Evolutionary conservation across 2,888 invertebrate genomes (phyloP), one percentile per base, ranked within the genome.

Genomic region (Amphiduros pacificus): DNA sequence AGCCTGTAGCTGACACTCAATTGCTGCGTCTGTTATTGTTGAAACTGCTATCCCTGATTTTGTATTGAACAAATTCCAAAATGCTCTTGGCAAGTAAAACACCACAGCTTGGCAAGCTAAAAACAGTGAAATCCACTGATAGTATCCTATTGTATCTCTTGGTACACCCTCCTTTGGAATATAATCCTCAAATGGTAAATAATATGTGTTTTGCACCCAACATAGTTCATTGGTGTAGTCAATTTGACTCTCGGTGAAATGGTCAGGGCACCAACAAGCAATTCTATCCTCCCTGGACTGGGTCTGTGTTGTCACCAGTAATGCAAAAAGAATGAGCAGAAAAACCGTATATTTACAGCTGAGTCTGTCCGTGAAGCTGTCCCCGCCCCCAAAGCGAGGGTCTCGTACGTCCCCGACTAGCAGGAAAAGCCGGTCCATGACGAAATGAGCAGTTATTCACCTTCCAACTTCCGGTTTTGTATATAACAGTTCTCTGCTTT

Each of bases 121-220:
- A 5, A 84, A 77, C 80, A 85, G 76, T 65, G 84, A 77, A 62
- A 83, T 77, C 84, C 80, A 82, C 68, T 82, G 82, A 64, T 82
- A 82, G 67, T 82, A 82, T 60, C 81, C 81, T 55, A 85, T 82
- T 71, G 79, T 80, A 52, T 80, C 56, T 60, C 79, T 76, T 55
- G 75, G 71, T 56, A 79, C 76, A 41, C 74, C 73, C 40, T 80
- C 78, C 36, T 80, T 75, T 1, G 82, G 81, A 48, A 83, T 73
- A 51, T 79, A 76, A 61, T 84, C 81, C 68, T 82, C 74, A 66
- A 84, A 79, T 60, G 82, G 82, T 24, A 85, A 74, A 71, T 80
- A 84, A 69, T 84, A 85, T 29, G 84, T 84, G 73, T 84, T 84
- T 65, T 83, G 81, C 27, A 84, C 83, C 83, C 82, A 84, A 71